Conservation (phyloP, 2,797 vertebrate species). For the Danio jaintianensis region DNA sequence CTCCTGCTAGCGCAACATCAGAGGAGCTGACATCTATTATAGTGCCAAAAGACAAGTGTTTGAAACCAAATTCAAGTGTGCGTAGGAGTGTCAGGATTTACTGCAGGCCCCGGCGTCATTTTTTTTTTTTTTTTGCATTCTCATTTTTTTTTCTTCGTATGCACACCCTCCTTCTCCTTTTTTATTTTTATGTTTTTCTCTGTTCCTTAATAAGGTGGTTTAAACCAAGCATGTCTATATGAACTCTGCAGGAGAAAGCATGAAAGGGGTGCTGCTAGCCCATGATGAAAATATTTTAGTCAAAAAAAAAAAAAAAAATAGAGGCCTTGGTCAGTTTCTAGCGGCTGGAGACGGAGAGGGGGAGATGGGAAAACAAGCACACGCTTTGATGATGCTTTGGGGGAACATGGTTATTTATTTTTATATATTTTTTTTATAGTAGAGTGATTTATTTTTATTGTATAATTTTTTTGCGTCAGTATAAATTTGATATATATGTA, state of each 20-base stretch:
- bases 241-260: conserved; percentile 94
- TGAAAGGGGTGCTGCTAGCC: conserved; percentile 83
- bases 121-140: conserved; percentile 66
- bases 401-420: too few species aligned
- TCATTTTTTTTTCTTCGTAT: conserved; percentile 62
- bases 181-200: conserved; percentile 33
- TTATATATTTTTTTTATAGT: too few species aligned
- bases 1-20: conserved; percentile 96
- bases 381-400: conserved; percentile 10
- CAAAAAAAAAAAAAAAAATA: conserved; percentile 86
- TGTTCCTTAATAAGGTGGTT: conserved; percentile 98
- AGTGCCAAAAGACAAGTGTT: conserved; percentile 98
- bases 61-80: conserved; percentile 94
- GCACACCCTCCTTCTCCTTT: conserved; percentile 25
- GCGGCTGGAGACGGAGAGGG: conserved; percentile 30
- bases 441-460: too few species aligned
- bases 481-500: too few species aligned
- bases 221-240: conserved; percentile 96
- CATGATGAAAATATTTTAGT: conserved; percentile 92
- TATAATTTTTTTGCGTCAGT: too few species aligned
- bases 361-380: conserved; percentile 9
- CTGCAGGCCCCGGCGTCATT: conserved; percentile 80
- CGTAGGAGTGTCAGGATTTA: conserved; percentile 94
- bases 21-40: conserved; percentile 99
- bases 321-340: conserved; percentile 78